Conservation (phyloP, 2,888 invertebrate genomes). For the Chalcis sispes region DNA sequence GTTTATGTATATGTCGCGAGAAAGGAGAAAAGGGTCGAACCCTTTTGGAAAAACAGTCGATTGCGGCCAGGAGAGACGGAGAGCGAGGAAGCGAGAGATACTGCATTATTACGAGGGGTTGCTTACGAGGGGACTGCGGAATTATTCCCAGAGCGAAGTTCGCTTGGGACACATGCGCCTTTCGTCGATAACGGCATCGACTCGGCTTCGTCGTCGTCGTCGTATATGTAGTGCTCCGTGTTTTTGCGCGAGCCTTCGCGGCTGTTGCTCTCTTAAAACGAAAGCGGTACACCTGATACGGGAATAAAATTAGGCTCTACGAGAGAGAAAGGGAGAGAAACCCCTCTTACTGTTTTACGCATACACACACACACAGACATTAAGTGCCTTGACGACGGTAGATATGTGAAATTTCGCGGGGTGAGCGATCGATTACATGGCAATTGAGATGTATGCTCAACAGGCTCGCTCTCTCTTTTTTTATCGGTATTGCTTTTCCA, state of each 20-base stretch:
- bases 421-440: constrained; percentile 29
- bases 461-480: constrained; percentile 10
- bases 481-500: constrained; percentile 18
- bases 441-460: constrained; percentile 36
- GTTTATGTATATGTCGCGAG: background rate
- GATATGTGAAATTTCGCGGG: constrained; percentile 25
- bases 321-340: constrained; percentile 1
- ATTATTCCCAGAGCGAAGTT: constrained; percentile 62
- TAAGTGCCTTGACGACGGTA: background rate
- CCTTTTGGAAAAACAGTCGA: constrained; percentile 56
- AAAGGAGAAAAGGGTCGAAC: constrained; percentile 47
- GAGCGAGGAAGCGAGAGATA: constrained; percentile 7
- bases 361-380: background rate
- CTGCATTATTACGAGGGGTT: constrained; percentile 55
- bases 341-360: constrained; percentile 8
- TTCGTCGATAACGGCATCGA: constrained; percentile 33
- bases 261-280: constrained; percentile 23
- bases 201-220: constrained; percentile 28
- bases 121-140: constrained; percentile 48
- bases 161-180: background rate
- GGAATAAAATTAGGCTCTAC: constrained; percentile 40
- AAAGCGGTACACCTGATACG: constrained; percentile 48
- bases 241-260: constrained; percentile 34
- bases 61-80: constrained; percentile 41
- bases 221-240: background rate